Evolutionary conservation across 2,113 vertebrate genomes (phyloP), one percentile per base, ranked within the genome.

Genomic region (Edolisoma coerulescens): DNA sequence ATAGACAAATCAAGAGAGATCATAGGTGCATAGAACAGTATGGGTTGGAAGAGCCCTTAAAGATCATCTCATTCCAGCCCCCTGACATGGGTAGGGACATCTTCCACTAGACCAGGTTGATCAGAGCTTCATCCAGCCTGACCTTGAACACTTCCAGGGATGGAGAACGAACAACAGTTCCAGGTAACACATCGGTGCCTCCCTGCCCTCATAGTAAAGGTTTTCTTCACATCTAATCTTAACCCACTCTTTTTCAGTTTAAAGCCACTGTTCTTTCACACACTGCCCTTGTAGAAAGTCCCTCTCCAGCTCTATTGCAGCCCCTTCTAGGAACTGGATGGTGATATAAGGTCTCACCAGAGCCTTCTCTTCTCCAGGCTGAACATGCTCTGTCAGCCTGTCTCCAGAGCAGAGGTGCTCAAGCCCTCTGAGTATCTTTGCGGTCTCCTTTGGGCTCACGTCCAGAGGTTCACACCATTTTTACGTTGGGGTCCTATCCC

Each of bases 11-110:
- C 11, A 45, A 73, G 11, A 61, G 21, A 33, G 5, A 56, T 11
- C 33, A 50, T 8, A 24, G 10, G 32, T 45, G 7, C 4, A 1
- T 15, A 44, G 37, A 47, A 68, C 0, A 1, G 5, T 18, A 59
- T 76, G 32, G 32, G 4, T 42, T 52, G 39, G 22, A 60, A 53
- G 9, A 21, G 7, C 7, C n/a, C 4, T 52, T 54, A 24, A 37
- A 44, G 10, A 49, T 37, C 13, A 18, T 17, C 5, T 44, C 3
- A 2, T 49, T 53, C 27, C 56, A 84, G 5, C 1, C 4, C 1
- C 1, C 18, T 49, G 50, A 12, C 16, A 18, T 7, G 10, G n/a
- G 8, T 24, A 49, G 41, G 5, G 18, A 15, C 15, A 39, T 10
- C 5, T 64, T 64, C 7, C 28, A 27, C 33, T 32, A 41, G 17